A percentile compares a stretch with the other conserved stretches of the same genome.
These are phyloP conservation scores for Ciconia nigra DNA, from an alignment of 2,797 vertebrate genomes.

Conservation along the genomic window DNA sequence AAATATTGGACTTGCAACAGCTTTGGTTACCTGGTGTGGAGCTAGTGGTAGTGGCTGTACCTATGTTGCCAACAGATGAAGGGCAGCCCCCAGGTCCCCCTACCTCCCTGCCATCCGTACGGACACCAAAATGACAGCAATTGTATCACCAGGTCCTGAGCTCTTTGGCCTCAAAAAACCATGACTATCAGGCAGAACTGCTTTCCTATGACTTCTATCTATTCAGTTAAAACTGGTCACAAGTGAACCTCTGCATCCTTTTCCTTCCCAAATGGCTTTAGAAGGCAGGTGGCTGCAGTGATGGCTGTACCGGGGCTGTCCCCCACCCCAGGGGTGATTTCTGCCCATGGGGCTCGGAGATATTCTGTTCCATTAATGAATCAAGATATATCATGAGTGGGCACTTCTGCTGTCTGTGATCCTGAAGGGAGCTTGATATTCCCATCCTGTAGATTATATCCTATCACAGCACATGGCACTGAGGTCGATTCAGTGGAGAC, in stretches of 20 bases:
- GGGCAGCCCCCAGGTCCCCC: neutral
- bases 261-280: neutral
- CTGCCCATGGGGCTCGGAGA: neutral
- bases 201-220: neutral
- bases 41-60: neutral
- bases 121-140: neutral
- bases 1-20: neutral
- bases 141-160: neutral
- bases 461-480: neutral
- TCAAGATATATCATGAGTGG: neutral
- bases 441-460: neutral
- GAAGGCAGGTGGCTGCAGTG: neutral
- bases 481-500: neutral
- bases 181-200: fast-evolving
- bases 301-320: neutral
- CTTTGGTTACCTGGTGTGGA: neutral
- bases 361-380: neutral
- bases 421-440: neutral
- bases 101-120: neutral
- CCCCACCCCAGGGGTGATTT: neutral
- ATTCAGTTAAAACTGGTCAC: neutral
- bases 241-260: neutral
- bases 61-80: neutral
- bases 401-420: neutral
- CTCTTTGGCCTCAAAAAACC: neutral